These are phyloP conservation scores for Heterotilapia buettikoferi DNA, from an alignment of 2,113 vertebrate species.

Conservation along the genomic window DNA sequence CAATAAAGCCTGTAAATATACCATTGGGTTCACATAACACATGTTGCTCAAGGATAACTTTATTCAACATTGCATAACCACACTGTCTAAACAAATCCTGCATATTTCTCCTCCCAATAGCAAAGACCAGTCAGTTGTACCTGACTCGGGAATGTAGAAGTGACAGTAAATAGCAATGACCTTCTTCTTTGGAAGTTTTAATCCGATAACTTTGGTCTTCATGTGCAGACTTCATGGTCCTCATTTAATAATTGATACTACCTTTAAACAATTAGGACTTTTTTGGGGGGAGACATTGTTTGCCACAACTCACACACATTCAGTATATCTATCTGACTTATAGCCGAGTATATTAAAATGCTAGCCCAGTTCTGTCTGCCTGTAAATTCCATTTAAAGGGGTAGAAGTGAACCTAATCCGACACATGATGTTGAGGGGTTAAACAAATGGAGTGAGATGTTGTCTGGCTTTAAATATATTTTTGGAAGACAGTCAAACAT, in stretches of 20 bases:
- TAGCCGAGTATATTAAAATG: not conserved
- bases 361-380: not conserved
- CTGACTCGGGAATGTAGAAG: not conserved
- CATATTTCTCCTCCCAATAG: not conserved
- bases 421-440: not conserved
- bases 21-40: not conserved
- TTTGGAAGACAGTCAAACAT: not conserved
- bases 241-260: not conserved
- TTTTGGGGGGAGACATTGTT: not conserved
- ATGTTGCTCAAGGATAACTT: conserved; percentile 28
- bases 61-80: conserved; percentile 28
- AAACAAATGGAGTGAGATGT: not conserved
- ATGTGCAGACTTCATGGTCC: not conserved
- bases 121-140: not conserved
- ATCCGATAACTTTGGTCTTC: not conserved
- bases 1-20: not conserved
- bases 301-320: not conserved
- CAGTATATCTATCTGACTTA: not conserved
- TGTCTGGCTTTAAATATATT: not conserved
- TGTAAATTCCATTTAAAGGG: not conserved
- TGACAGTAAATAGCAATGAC: not conserved
- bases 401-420: not conserved
- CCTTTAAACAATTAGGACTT: not conserved
- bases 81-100: conserved; percentile 6
- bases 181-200: not conserved